Evolutionary conservation across 1,140 invertebrate species (phyloP).

Genomic region (Meloidogyne exigua): DNA sequence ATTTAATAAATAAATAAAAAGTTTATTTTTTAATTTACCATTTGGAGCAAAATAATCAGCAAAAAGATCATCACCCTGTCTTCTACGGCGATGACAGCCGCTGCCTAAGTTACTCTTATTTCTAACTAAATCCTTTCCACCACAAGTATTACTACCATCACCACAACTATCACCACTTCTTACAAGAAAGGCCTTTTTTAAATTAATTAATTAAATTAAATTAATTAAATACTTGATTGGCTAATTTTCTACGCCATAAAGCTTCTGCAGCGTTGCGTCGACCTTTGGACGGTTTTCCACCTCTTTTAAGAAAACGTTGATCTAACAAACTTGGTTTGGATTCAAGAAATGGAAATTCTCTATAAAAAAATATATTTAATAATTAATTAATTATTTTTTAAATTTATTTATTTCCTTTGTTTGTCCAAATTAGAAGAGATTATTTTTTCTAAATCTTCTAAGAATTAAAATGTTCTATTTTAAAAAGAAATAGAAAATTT

Average conservation of each 20-base stretch:
- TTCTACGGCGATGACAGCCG: background rate
- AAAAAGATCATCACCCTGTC: background rate
- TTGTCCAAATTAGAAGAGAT: too few species aligned
- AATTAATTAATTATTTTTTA: too few species aligned
- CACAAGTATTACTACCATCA: too few species aligned
- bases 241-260: slow-evolving; percentile 9
- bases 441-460: too few species aligned
- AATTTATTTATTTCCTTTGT: too few species aligned
- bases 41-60: slow-evolving; percentile 16
- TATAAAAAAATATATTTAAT: background rate
- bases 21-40: background rate
- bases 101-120: background rate
- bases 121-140: background rate
- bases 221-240: background rate
- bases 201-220: background rate
- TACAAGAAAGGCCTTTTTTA: slow-evolving; percentile 16
- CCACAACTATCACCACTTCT: slow-evolving; percentile 3
- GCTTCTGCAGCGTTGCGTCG: slow-evolving; percentile 14
- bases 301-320: background rate
- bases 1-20: background rate
- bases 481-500: too few species aligned
- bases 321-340: background rate
- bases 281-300: slow-evolving; percentile 14
- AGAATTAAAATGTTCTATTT: too few species aligned
- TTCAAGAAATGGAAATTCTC: background rate